Conservation (phyloP, 1,140 invertebrate species). For the Hylaeus anthracinus region DNA sequence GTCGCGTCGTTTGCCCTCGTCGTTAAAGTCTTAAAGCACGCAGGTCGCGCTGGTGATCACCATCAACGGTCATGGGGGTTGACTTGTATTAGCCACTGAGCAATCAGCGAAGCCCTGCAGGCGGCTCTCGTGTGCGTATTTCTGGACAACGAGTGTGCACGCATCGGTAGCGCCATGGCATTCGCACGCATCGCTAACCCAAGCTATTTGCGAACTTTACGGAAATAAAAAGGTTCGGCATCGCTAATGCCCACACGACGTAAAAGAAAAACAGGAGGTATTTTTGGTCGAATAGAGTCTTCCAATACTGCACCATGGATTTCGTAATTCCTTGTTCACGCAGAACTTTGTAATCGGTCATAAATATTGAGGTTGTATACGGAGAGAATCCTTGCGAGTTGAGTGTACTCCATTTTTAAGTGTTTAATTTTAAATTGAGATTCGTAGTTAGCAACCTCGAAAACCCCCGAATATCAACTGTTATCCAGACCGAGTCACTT, state of each 20-base stretch:
- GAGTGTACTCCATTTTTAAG: no score
- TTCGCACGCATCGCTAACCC: constrained; percentile 24
- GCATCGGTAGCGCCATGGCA: constrained; percentile 1
- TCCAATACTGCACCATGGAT: no score
- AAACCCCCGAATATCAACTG: no score
- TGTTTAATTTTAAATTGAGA: no score
- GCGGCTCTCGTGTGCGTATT: background rate
- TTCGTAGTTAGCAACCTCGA: no score
- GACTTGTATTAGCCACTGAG: constrained; percentile 34
- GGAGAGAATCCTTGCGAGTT: no score
- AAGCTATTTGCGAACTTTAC: constrained; percentile 1
- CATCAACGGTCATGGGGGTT: constrained; percentile 16
- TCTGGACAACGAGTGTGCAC: constrained; percentile 16
- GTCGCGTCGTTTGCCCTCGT: constrained; percentile 22
- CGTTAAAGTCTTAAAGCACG: constrained; percentile 32
- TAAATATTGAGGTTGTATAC: no score
- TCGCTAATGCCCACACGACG: background rate
- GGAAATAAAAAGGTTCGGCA: background rate
- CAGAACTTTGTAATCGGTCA: no score
- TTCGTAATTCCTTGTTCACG: background rate
- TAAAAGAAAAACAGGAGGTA: background rate
- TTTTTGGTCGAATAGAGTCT: constrained; percentile 7
- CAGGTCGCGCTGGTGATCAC: constrained; percentile 18
- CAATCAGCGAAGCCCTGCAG: constrained; percentile 12
- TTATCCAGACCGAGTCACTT: no score